phyloP scores from a whole-genome alignment of 2,888 invertebrate genomes.

The Diploptera punctata region DNA sequence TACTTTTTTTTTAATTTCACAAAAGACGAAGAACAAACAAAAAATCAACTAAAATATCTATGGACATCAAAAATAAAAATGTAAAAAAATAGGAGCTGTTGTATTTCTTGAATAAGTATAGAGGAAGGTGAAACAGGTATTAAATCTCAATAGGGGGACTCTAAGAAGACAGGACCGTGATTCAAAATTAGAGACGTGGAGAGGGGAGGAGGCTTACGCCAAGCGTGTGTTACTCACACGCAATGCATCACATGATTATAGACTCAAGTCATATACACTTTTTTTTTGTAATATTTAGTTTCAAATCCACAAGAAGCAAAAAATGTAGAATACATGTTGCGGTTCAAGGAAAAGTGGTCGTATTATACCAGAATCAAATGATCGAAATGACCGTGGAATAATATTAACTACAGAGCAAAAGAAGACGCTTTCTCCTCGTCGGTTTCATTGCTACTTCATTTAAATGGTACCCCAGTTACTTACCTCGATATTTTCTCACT shows the following conservation, averaged over 20 bases:
- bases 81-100: background rate
- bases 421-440: too few relatives aligned
- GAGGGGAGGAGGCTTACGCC: background rate
- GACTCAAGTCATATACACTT: background rate
- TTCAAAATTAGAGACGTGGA: constrained; percentile 1
- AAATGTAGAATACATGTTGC: background rate
- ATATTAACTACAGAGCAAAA: too few relatives aligned
- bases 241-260: constrained; percentile 15
- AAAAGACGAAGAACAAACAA: background rate
- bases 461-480: too few relatives aligned
- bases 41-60: background rate
- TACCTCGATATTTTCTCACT: too few relatives aligned
- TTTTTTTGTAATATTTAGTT: background rate
- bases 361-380: constrained; percentile 1
- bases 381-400: background rate
- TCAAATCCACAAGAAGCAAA: background rate
- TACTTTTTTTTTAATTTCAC: background rate
- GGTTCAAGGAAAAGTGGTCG: constrained; percentile 15
- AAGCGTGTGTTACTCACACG: constrained; percentile 16
- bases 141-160: constrained; percentile 8
- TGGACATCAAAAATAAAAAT: background rate
- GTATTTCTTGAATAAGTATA: too few relatives aligned
- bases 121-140: background rate
- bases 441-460: too few relatives aligned
- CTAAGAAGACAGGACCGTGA: background rate